Conservation (phyloP, 2,113 vertebrate genomes). For the Salvelinus alpinus region DNA sequence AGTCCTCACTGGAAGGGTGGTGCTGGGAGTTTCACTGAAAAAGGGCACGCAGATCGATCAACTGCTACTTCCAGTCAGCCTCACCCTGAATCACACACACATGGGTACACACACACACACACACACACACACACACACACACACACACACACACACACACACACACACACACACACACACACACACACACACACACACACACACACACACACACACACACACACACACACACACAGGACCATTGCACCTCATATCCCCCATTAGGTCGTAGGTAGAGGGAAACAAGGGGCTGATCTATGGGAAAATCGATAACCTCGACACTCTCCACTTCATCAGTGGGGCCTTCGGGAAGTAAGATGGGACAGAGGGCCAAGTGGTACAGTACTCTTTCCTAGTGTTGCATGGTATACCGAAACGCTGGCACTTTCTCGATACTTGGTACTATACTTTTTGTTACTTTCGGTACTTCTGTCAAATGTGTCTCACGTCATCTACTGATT, state of each 20-base stretch:
- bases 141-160: conserved; percentile 8
- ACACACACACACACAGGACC: background rate
- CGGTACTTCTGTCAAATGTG: too few relatives aligned
- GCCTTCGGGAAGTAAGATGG: background rate
- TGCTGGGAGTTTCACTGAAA: conserved; percentile 6
- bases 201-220: conserved; percentile 5
- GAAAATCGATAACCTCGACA: background rate
- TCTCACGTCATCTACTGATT: too few relatives aligned
- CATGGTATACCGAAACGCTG: too few relatives aligned
- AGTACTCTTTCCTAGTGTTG: too few relatives aligned
- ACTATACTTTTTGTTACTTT: too few relatives aligned
- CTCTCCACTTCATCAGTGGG: background rate
- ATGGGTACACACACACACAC: background rate
- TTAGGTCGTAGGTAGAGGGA: background rate
- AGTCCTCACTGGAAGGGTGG: background rate
- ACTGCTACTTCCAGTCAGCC: conserved; percentile 23
- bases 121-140: background rate
- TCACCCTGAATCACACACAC: background rate
- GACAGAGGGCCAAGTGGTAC: background rate
- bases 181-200: background rate
- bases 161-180: background rate
- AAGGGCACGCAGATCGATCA: conserved; percentile 4
- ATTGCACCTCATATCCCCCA: background rate
- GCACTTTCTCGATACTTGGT: too few relatives aligned
- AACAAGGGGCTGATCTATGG: background rate